A percentile compares a stretch with the other conserved stretches of the same genome.
Conservation (phyloP, 35 echinoderm and acorn worm genomes). For the Acanthaster planci region DNA sequence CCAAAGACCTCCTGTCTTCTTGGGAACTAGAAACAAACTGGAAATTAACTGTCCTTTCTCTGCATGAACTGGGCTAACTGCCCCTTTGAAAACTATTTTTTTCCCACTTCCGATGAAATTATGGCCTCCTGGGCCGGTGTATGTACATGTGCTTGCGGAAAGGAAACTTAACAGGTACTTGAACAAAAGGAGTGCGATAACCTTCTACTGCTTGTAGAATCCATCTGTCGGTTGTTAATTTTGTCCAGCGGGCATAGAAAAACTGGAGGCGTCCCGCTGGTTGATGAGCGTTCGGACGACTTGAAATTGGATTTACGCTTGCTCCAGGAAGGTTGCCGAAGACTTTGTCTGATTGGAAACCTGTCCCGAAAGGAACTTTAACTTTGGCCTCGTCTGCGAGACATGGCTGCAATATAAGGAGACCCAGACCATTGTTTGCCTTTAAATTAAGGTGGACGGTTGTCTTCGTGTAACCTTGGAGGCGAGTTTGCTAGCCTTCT, state of each 20-base stretch:
- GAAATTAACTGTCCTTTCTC: slow-evolving; percentile 2
- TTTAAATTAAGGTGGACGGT: too few species aligned
- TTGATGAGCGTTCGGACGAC: background rate
- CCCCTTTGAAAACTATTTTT: slow-evolving; percentile 12
- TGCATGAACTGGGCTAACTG: background rate
- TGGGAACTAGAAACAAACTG: slow-evolving; percentile 6
- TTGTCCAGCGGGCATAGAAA: too few species aligned
- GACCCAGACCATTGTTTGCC: too few species aligned
- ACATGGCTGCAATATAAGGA: too few species aligned
- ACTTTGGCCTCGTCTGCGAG: too few species aligned
- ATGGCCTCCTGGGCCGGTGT: background rate
- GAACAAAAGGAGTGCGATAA: slow-evolving; percentile 22
- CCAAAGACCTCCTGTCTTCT: background rate
- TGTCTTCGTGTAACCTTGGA: too few species aligned
- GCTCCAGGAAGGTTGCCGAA: background rate
- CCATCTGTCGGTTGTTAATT: too few species aligned
- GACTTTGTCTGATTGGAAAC: too few species aligned
- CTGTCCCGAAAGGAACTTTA: too few species aligned
- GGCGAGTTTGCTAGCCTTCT: too few species aligned
- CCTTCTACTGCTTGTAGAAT: slow-evolving; percentile 1
- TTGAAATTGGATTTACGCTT: background rate
- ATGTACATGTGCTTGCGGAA: background rate
- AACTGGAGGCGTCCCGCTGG: background rate
- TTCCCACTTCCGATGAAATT: background rate
- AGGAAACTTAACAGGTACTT: background rate